phyloP scores from a whole-genome alignment of 2,888 invertebrate species.

The Rhagium mordax region DNA sequence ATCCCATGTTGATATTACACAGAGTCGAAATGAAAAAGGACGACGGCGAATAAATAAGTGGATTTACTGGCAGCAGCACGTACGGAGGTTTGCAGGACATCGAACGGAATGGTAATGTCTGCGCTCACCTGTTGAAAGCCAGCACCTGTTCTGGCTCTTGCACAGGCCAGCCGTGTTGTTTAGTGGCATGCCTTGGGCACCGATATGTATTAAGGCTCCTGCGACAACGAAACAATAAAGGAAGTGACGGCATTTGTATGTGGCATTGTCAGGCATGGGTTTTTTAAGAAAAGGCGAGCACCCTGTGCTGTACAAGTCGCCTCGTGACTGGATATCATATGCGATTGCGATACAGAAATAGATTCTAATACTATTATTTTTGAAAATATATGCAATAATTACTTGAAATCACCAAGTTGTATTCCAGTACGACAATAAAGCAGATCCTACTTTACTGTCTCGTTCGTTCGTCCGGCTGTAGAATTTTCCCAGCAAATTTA shows the following conservation, averaged over 20 bases:
- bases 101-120: conserved; percentile 18
- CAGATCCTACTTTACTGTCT: no score
- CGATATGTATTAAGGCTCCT: not conserved
- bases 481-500: no score
- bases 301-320: not conserved
- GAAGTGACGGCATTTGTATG: not conserved
- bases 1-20: conserved; percentile 6
- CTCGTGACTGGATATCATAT: not conserved
- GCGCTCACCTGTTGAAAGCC: conserved; percentile 17
- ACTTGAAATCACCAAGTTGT: no score
- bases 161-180: not conserved
- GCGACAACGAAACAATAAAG: not conserved
- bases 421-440: no score
- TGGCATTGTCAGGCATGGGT: not conserved
- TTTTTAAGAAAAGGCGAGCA: not conserved
- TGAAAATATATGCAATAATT: no score
- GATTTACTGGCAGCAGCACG: conserved; percentile 16
- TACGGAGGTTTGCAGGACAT: conserved; percentile 1
- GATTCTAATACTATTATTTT: no score
- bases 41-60: conserved; percentile 18
- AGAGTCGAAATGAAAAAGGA: conserved; percentile 14
- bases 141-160: conserved; percentile 20
- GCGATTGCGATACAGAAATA: no score
- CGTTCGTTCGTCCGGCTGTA: no score
- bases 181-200: not conserved